Evolutionary conservation across 2,113 vertebrate species (phyloP).

Genomic region (Mystacornis crossleyi): DNA sequence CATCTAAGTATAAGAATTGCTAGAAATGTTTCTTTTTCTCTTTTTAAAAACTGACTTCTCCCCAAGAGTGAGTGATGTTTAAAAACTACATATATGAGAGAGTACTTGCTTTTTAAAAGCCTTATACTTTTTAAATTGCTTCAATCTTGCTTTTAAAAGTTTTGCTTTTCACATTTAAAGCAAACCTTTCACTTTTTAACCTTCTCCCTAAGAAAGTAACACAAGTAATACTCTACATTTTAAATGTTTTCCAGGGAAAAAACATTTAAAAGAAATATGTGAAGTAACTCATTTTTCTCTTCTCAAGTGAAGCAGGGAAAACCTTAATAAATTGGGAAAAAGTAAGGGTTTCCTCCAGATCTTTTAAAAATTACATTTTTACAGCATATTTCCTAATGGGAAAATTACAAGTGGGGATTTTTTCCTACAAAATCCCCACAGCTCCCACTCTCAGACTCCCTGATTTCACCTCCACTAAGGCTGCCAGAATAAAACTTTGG

Average conservation of each 20-base stretch:
- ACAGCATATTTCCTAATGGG: background rate
- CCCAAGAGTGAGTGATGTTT: background rate
- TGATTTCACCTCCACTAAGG: background rate
- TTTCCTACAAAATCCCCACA: background rate
- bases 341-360: background rate
- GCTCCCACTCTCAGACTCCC: background rate
- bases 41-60: background rate
- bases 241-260: background rate
- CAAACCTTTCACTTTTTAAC: background rate
- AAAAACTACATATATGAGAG: background rate
- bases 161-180: background rate
- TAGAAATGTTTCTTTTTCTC: background rate
- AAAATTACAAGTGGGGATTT: background rate
- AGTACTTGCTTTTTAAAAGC: background rate
- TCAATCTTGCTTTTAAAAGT: background rate
- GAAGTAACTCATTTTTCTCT: background rate
- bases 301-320: background rate
- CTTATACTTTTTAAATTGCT: background rate
- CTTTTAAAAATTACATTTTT: background rate
- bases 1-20: background rate
- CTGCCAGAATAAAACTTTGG: background rate
- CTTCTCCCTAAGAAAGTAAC: background rate
- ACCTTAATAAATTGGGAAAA: background rate
- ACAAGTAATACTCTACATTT: background rate
- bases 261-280: background rate